Conservation (phyloP, 2,888 invertebrate species). For the Aphodius granarius region DNA sequence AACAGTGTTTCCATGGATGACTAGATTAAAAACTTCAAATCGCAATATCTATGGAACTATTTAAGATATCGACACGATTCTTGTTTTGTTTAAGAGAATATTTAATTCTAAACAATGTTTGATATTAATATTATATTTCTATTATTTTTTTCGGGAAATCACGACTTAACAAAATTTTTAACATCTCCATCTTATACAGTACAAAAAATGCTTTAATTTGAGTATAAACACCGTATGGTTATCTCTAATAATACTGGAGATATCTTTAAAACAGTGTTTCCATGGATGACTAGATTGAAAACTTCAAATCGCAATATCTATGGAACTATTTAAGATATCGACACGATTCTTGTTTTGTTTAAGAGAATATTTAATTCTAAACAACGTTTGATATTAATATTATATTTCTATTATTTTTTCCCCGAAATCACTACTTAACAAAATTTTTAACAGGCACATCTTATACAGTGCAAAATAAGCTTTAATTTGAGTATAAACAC, state of each 20-base stretch:
- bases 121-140: background rate
- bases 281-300: background rate
- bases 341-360: background rate
- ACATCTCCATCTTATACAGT: no score
- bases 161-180: no score
- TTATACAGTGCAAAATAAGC: background rate
- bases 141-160: background rate
- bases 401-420: background rate
- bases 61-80: background rate
- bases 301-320: background rate
- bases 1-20: background rate
- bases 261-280: background rate
- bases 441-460: background rate
- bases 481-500: slow-evolving; percentile 1
- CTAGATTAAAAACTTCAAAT: background rate
- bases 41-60: background rate
- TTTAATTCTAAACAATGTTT: no score
- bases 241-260: background rate
- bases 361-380: background rate
- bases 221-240: background rate
- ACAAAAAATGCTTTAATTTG: background rate
- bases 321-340: background rate
- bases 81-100: background rate
- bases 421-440: background rate
- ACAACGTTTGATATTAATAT: background rate